Evolutionary conservation across 2,113 vertebrate genomes (phyloP).

Genomic region (Saguinus imperator): DNA sequence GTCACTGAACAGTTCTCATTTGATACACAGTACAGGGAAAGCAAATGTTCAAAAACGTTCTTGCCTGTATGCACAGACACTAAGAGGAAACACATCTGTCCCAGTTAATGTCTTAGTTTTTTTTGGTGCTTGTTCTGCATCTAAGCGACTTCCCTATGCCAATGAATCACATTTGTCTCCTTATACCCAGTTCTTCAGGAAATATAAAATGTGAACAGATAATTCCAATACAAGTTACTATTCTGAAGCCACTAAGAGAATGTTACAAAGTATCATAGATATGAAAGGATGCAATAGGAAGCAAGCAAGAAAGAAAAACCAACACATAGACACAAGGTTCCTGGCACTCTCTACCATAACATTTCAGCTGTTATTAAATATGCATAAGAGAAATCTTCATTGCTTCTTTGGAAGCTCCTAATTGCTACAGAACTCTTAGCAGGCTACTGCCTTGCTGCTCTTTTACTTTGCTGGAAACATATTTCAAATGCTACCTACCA

Average conservation of each 20-base stretch:
- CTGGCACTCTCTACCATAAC: neutral
- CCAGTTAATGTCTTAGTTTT: neutral
- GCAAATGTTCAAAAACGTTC: neutral
- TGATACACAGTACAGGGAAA: neutral
- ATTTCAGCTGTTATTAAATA: conserved; percentile 35
- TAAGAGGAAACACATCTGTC: neutral
- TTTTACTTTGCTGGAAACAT: neutral
- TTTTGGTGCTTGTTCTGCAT: neutral
- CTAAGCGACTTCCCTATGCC: neutral
- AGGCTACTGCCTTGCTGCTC: neutral
- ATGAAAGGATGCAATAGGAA: neutral
- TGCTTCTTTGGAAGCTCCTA: conserved; percentile 24
- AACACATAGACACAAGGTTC: neutral
- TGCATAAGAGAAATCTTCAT: neutral
- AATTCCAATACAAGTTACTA: neutral
- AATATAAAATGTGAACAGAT: neutral
- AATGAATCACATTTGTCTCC: neutral
- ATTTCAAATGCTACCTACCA: neutral
- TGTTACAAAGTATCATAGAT: neutral
- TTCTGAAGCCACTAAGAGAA: neutral
- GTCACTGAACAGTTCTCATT: neutral
- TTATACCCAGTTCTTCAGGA: neutral
- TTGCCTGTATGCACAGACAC: neutral
- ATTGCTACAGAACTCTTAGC: neutral
- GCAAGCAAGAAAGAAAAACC: neutral